A percentile compares a stretch with the other conserved stretches of the same genome.
phyloP scores from a whole-genome alignment of 2,113 vertebrate genomes.

The Rhea americana region DNA sequence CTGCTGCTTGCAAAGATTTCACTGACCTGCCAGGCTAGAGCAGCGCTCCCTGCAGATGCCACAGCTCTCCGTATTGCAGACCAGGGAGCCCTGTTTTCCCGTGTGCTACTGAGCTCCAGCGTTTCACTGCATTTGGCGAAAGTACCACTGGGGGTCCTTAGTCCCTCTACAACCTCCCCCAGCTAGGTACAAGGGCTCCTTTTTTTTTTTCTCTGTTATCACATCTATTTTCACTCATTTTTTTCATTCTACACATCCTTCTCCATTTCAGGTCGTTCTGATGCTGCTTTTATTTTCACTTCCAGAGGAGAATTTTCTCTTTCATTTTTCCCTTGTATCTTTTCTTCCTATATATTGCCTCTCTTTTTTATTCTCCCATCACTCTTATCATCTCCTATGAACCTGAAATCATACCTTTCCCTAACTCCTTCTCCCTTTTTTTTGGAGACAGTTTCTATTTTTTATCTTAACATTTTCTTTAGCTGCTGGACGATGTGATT shows the following conservation, averaged over 20 bases:
- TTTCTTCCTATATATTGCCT: not conserved
- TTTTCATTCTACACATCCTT: not conserved
- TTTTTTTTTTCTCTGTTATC: not conserved
- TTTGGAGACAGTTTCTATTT: not conserved
- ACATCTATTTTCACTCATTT: not conserved
- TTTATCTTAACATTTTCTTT: not conserved
- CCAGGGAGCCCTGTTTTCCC: not conserved
- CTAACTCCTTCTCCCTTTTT: not conserved
- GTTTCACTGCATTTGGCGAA: not conserved
- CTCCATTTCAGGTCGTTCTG: not conserved
- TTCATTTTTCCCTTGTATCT: not conserved
- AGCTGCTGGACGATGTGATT: not conserved
- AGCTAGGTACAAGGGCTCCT: not conserved
- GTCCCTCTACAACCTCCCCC: not conserved
- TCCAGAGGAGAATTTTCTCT: not conserved
- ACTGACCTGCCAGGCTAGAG: not conserved
- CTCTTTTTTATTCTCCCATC: not conserved
- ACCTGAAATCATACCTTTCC: not conserved
- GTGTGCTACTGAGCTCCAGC: not conserved
- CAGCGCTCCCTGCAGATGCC: not conserved
- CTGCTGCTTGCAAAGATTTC: rapidly evolving
- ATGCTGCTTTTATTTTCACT: not conserved
- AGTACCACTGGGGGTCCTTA: not conserved
- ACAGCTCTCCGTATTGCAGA: not conserved
- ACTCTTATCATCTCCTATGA: not conserved